Percentiles rank a stretch among this genome's conserved stretches.
Conservation (phyloP, 2,797 vertebrate genomes). For the Catostomus latipinnis region DNA sequence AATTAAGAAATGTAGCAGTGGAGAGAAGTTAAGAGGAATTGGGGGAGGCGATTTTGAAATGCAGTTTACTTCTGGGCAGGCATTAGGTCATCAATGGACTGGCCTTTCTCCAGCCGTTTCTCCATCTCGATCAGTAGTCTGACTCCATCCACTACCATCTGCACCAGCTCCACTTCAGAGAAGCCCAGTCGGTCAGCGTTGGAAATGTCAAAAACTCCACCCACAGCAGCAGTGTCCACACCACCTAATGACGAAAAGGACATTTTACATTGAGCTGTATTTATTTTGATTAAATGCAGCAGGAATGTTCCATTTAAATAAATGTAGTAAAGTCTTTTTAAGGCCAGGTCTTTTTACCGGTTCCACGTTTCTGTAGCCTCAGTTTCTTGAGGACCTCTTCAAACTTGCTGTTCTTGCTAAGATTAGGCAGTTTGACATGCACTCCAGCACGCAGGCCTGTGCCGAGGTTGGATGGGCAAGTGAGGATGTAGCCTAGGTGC, state of each 20-base stretch:
- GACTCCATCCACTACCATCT: constrained; percentile 95
- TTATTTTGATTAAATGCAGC: not conserved
- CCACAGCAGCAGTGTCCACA: constrained; percentile 95
- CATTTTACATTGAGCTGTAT: too few species aligned
- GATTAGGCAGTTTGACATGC: constrained; percentile 91
- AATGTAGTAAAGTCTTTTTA: not conserved
- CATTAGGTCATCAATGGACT: constrained; percentile 87
- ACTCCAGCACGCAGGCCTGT: constrained; percentile 93
- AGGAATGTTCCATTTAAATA: not conserved
- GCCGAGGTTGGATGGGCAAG: constrained; percentile 96
- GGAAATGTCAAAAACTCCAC: constrained; percentile 93
- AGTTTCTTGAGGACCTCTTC: constrained; percentile 88
- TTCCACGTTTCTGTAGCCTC: constrained; percentile 94
- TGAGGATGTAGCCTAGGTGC: constrained; percentile 94
- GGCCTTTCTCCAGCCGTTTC: constrained; percentile 89
- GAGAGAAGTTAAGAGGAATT: constrained; percentile 5
- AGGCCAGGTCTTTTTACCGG: constrained; percentile 75
- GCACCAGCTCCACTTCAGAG: constrained; percentile 95
- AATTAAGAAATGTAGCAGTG: constrained; percentile 28
- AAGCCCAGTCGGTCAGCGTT: constrained; percentile 95
- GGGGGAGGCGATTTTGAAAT: constrained; percentile 61
- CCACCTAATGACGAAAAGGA: constrained; percentile 80
- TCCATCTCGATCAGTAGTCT: constrained; percentile 94
- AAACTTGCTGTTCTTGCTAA: constrained; percentile 91
- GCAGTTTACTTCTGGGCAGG: constrained; percentile 88